phyloP scores from a whole-genome alignment of 2,888 invertebrate species.

The Heterodera filipjevi region DNA sequence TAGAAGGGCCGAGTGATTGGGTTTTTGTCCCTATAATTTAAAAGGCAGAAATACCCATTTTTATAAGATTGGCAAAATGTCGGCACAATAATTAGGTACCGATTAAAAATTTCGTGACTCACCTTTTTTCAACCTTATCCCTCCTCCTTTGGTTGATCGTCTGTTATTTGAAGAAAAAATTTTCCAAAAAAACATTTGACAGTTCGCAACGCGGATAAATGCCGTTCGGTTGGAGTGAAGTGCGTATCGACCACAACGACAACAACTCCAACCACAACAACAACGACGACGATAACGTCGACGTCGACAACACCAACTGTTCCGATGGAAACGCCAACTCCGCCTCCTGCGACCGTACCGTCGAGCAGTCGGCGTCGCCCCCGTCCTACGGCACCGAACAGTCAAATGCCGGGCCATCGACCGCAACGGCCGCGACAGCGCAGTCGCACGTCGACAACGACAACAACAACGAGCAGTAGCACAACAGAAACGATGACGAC shows the following conservation, averaged over 20 bases:
- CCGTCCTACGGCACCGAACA: slow-evolving; percentile 11
- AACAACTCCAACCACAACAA: slow-evolving; percentile 49
- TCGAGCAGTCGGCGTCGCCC: background rate
- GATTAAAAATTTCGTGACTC: too few species aligned
- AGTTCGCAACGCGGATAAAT: slow-evolving; percentile 58
- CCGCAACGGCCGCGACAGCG: slow-evolving; percentile 42
- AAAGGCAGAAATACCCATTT: too few species aligned
- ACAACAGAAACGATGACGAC: background rate
- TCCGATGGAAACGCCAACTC: slow-evolving; percentile 33
- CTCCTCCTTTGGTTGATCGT: too few species aligned
- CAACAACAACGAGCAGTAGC: background rate
- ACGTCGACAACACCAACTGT: slow-evolving; percentile 43
- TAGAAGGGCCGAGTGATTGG: too few species aligned
- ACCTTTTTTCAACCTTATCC: too few species aligned
- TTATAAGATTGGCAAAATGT: too few species aligned
- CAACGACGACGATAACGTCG: slow-evolving; percentile 41
- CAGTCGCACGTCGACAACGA: slow-evolving; percentile 6
- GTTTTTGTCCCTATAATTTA: too few species aligned
- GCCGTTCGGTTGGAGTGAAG: slow-evolving; percentile 55
- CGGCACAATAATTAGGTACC: too few species aligned
- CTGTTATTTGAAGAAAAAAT: too few species aligned
- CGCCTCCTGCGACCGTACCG: slow-evolving; percentile 1
- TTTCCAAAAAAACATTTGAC: too few species aligned
- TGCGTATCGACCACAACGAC: slow-evolving; percentile 55
- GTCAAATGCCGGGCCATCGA: slow-evolving; percentile 40